Base-by-base conservation (phyloP, 2,888 invertebrate genomes). In the Tachina grossa region DNA sequence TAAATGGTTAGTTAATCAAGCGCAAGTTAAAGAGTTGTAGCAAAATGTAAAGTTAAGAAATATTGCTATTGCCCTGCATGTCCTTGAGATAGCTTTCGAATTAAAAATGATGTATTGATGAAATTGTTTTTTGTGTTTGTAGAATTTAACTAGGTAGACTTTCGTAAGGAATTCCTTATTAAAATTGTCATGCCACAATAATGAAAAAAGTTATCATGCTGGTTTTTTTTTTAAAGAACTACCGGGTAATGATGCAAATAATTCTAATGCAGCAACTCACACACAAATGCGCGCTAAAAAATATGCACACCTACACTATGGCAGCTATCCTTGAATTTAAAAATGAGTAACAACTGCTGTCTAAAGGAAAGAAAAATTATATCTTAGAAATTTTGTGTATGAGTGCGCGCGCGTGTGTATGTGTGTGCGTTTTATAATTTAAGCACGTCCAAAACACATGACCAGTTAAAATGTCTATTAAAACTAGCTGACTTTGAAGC, bases 1-100 rank as follows among this genome's bases (percentile, higher is more conserved):
- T 39, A 68, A 69, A 16, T 45, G 53, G 51, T 43, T 41, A n/a
- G 61, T 53, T 75, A 65, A 65, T 65, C 75, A 43, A 63, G 43
- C n/a, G 9, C 13, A 11, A 57, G 49, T 19, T 5, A 39, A 39
- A 49, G 31, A 31, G 39, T 19, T 41, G 77, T 39, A 13, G 6
- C n/a, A 43, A 14, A 45, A 16, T 22, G 14, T n/a, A 22, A 47
- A 59, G 59, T 41, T 22, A 22, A 68, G 51, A 22, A 9, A 9
- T 16, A n/a, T 0, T 19, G 2, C 2, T 10, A 22, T 9, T 22
- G n/a, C 57, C 71, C 72, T 8, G 6, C 13, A 49, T n/a, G 16
- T 47, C 45, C 41, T 31, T 22, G 1, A 2, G 13, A 16, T 9
- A 6, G 0, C 10, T 2, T 8, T n/a, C 6, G n/a, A 55, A 55